phyloP scores from a whole-genome alignment of 2,113 vertebrate genomes.

The Eclectus roratus region DNA sequence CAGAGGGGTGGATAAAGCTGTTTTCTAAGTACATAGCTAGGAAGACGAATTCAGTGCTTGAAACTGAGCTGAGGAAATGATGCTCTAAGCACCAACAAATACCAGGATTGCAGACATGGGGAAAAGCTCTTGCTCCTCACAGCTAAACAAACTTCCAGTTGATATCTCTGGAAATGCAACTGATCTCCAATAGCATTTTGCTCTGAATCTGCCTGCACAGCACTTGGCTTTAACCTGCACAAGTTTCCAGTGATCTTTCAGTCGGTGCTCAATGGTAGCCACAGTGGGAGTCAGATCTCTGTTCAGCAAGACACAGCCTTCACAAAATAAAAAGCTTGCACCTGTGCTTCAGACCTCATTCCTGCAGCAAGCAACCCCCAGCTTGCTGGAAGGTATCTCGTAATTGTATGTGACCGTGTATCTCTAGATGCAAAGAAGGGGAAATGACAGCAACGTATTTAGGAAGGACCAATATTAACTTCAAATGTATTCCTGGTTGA shows the following conservation, averaged over 20 bases:
- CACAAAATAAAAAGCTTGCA: not conserved
- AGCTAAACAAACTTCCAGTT: not conserved
- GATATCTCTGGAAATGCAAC: not conserved
- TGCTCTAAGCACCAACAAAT: not conserved
- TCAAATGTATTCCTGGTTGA: not conserved
- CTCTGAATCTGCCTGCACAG: not conserved
- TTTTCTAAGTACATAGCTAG: not conserved
- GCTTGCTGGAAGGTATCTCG: not conserved
- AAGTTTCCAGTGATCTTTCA: not conserved
- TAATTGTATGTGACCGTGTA: not conserved
- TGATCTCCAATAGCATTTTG: not conserved
- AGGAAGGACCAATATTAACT: not conserved
- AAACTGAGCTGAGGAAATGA: not conserved
- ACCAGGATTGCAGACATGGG: not conserved
- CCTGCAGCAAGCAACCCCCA: not conserved
- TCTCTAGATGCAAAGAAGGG: not conserved
- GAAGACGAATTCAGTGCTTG: not conserved
- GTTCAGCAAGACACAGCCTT: not conserved
- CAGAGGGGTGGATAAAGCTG: not conserved
- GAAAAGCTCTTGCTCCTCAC: not conserved
- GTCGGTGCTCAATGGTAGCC: not conserved
- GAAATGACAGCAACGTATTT: not conserved
- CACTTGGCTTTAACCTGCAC: not conserved
- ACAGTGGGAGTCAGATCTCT: not conserved
- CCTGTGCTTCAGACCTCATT: not conserved